Conservation (phyloP, 2,797 vertebrate species). For the Ctenochaetus hawaiiensis region DNA sequence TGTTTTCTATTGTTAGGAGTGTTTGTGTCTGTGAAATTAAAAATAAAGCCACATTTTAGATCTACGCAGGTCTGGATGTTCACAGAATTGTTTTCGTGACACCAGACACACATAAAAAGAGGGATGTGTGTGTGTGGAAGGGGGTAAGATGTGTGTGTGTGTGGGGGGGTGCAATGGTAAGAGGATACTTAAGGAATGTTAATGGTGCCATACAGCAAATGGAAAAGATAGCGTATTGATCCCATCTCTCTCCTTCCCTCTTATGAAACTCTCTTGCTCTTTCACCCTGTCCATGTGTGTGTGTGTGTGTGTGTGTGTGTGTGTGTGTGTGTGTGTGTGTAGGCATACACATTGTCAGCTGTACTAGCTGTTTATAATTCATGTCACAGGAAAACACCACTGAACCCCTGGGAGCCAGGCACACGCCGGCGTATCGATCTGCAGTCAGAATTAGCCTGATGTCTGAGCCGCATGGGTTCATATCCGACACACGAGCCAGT, state of each 20-base stretch:
- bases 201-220: conserved; percentile 67
- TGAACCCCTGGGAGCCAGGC: conserved; percentile 32
- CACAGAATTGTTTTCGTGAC: conserved; percentile 16
- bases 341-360: conserved; percentile 35
- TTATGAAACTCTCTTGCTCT: conserved; percentile 18
- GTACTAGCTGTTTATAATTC: conserved; percentile 65
- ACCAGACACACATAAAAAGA: not conserved
- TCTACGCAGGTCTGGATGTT: conserved; percentile 16
- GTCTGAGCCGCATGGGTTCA: conserved; percentile 34
- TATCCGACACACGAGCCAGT: conserved; percentile 30
- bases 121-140: conserved; percentile 3
- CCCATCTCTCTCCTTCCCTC: conserved; percentile 34
- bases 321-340: too few species aligned
- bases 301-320: too few species aligned
- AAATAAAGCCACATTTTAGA: conserved; percentile 7
- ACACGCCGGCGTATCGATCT: conserved; percentile 60
- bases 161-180: conserved; percentile 49
- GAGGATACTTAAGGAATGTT: conserved; percentile 71
- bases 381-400: conserved; percentile 63
- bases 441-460: conserved; percentile 32
- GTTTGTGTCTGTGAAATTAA: conserved; percentile 29
- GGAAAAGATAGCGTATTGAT: conserved; percentile 65
- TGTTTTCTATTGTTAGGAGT: not conserved
- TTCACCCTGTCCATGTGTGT: not conserved
- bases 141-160: not conserved